phyloP scores from a whole-genome alignment of 1,140 invertebrate species.

The Caenorhabditis remanei region DNA sequence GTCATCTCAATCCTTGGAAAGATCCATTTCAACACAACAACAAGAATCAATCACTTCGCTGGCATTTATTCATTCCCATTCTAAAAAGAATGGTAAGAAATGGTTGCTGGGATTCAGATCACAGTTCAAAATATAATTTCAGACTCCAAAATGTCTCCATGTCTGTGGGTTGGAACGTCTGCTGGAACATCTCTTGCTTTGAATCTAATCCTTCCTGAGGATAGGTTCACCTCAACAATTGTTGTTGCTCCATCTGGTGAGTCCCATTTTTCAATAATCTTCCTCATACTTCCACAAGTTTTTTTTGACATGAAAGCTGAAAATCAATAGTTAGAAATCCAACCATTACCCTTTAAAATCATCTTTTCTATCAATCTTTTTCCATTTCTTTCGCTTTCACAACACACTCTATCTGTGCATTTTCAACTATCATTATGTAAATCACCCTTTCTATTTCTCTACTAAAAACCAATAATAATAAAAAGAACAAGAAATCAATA shows the following conservation, averaged over 20 bases:
- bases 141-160: slow-evolving; percentile 72
- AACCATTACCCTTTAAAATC: no score
- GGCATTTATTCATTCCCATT: slow-evolving; percentile 69
- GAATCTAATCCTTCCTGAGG: slow-evolving; percentile 72
- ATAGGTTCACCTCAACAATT: slow-evolving; percentile 71
- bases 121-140: slow-evolving; percentile 42
- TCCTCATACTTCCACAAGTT: neutral
- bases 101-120: neutral
- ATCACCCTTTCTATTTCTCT: neutral
- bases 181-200: slow-evolving; percentile 71
- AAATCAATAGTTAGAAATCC: no score
- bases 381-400: slow-evolving; percentile 14
- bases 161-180: slow-evolving; percentile 75
- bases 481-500: neutral
- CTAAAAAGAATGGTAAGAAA: slow-evolving; percentile 72
- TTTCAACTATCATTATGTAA: slow-evolving; percentile 43
- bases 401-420: slow-evolving; percentile 20
- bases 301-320: neutral
- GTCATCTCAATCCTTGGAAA: slow-evolving; percentile 53
- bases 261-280: slow-evolving; percentile 27
- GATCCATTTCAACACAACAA: slow-evolving; percentile 30
- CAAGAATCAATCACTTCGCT: slow-evolving; percentile 71
- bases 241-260: slow-evolving; percentile 66
- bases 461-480: neutral
- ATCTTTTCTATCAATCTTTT: neutral